Base-by-base conservation (phyloP, 2,797 vertebrate species). In the Poecilia picta region DNA sequence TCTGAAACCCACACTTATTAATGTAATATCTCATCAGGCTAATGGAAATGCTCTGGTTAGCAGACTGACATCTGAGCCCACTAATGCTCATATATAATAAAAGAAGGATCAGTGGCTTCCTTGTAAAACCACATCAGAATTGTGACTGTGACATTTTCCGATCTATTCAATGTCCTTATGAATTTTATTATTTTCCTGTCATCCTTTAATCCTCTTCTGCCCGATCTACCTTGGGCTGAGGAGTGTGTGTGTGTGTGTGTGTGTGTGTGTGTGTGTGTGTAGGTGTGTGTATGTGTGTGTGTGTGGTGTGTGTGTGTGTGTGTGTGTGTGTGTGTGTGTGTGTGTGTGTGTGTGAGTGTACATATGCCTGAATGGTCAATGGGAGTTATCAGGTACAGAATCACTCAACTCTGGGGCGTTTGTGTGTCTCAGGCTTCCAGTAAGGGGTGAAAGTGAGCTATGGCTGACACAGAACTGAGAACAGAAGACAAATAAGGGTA, bases 181-280 rank as follows among this genome's bases (percentile, higher is more conserved):
- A 94, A 86, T 91, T 93, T 90, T 90, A 92, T 94, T 94, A 92
- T 91, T 91, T 93, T 75, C 46, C 64, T 74, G 83, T 92, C 91
- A 91, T 92, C 90, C 89, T 92, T 94, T 94, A 94, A 94, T 94
- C 93, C 91, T 88, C 80, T 82, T 73, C 73, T 84, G 79, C 81
- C 89, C 86, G 83, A 83, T 87, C 33, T 68, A 68, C 36, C 36
- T 39, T 74, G 77, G 77, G 72, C 80, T 59, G 80, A 87, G 18
- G 70, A 75, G 80, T 47, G 74, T 1, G 39, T 41, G 20, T 75
- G 72, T 75, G 36, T 39, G 36, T 2, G 36, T 39, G 36, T 5
- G 36, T 5, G 36, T 39, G 36, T 1, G 36, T 39, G 36, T 39
- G 36, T 36, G 36, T n/a, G n/a, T n/a, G n/a, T n/a, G n/a, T n/a